These are phyloP conservation scores for Silurus glanis DNA, from an alignment of 2,113 vertebrate genomes.

Conservation along the genomic window DNA sequence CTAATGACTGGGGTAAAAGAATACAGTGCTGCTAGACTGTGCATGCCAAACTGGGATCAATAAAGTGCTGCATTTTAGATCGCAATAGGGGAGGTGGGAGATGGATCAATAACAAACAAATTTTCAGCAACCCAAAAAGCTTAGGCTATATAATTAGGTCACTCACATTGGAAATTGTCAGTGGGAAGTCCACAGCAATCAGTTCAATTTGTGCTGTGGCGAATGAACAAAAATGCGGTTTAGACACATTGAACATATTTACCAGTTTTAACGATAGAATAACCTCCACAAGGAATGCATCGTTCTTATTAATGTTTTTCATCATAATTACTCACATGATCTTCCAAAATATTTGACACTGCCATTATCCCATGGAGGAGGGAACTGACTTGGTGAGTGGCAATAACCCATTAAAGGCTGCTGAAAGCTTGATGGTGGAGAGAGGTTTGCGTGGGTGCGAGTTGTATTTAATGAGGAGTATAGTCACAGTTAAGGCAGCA, in stretches of 20 bases:
- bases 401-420: constrained; percentile 32
- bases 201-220: constrained; percentile 21
- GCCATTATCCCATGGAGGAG: constrained; percentile 25
- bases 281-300: constrained; percentile 43
- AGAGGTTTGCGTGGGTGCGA: constrained; percentile 32
- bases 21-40: constrained; percentile 69
- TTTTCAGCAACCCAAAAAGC: constrained; percentile 70
- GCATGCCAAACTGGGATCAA: constrained; percentile 70
- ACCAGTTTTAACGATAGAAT: constrained; percentile 28
- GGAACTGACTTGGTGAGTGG: constrained; percentile 35
- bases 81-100: constrained; percentile 64
- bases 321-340: constrained; percentile 27
- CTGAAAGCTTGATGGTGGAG: constrained; percentile 31
- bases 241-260: constrained; percentile 31
- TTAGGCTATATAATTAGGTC: constrained; percentile 73
- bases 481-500: constrained; percentile 30
- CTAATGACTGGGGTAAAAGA: constrained; percentile 74
- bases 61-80: constrained; percentile 71
- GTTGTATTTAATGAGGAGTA: constrained; percentile 43
- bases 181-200: constrained; percentile 59
- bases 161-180: constrained; percentile 64
- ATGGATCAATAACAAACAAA: constrained; percentile 76
- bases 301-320: constrained; percentile 22
- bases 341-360: constrained; percentile 23
- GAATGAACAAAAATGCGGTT: constrained; percentile 37